Base-by-base conservation (phyloP, 2,113 vertebrate species). In the Brachyhypopomus occidentalis region DNA sequence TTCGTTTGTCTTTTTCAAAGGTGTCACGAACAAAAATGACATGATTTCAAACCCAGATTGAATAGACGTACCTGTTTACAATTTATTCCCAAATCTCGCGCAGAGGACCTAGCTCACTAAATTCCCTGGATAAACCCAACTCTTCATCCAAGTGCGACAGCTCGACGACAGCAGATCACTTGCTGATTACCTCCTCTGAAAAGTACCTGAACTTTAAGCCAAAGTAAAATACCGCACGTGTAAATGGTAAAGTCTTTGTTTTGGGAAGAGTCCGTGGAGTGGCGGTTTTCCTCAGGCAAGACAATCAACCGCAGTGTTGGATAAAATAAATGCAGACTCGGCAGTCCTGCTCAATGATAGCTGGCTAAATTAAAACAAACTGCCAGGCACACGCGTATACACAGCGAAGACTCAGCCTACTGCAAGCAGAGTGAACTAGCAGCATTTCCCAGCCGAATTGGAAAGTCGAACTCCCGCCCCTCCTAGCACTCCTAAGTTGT, bases 391-490 rank as follows among this genome's bases (percentile, higher is more conserved):
- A 55, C 5, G 52, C 41, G 9, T 55, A 64, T 17, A 34, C 4
- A 73, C 55, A 59, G 22, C 36, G 62, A 69, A 72, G 63, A 78
- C 66, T 41, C 36, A 8, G 72, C 9, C 34, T 30, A 63, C 56
- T 75, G 67, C n/a, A 59, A 27, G 75, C 58, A 64, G n/a, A 73
- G 69, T 20, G 70, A 19, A 30, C 52, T 22, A 14, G n/a, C 34
- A 3, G 30, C 30, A 69, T 12, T 16, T 70, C 64, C 14, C 48
- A 58, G 59, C 5, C 12, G 34, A 25, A 83, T 86, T 77, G 83
- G 81, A 83, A 91, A 92, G 88, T 90, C 80, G 83, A 92, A 89
- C 87, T 63, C 85, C 80, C 38, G 76, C 58, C 86, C 88, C 63
- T 45, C 38, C 23, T 59, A 34, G 75, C 20, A 9, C 76, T 22